These are phyloP conservation scores for Bombus cullumanus DNA, from an alignment of 1,140 invertebrate genomes.

Conservation along the genomic window DNA sequence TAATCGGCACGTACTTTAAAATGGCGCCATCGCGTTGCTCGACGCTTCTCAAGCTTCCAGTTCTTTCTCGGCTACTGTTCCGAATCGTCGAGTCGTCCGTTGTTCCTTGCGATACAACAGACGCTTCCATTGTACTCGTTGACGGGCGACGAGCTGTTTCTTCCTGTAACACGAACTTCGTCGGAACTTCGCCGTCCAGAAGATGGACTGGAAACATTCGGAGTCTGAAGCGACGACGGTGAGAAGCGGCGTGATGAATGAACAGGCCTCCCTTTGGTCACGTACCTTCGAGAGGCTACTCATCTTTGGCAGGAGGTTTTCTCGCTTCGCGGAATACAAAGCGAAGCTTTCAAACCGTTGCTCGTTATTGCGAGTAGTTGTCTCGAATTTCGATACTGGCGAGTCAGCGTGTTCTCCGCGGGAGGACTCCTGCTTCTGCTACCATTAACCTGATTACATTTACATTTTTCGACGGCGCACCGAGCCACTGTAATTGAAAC, in stretches of 20 bases:
- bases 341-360: constrained; percentile 2
- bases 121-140: not conserved
- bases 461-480: not conserved
- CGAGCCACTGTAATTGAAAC: not conserved
- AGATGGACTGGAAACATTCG: constrained; percentile 11
- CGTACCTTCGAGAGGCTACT: constrained; percentile 40
- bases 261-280: constrained; percentile 32
- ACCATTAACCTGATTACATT: constrained; percentile 25
- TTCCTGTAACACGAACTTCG: constrained; percentile 32
- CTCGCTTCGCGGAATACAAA: constrained; percentile 34
- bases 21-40: not conserved
- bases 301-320: constrained; percentile 20
- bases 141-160: constrained; percentile 20
- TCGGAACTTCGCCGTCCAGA: not conserved
- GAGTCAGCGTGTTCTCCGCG: constrained; percentile 15
- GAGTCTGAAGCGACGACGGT: not conserved
- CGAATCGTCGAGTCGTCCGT: not conserved
- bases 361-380: constrained; percentile 1
- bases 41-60: not conserved
- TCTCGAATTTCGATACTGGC: constrained; percentile 20
- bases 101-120: not conserved
- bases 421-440: too few species aligned
- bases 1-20: constrained; percentile 52
- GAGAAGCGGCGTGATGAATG: constrained; percentile 30
- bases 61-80: constrained; percentile 1